Base-by-base conservation (phyloP, 2,888 invertebrate species). In the Shargacucullia verbasci region DNA sequence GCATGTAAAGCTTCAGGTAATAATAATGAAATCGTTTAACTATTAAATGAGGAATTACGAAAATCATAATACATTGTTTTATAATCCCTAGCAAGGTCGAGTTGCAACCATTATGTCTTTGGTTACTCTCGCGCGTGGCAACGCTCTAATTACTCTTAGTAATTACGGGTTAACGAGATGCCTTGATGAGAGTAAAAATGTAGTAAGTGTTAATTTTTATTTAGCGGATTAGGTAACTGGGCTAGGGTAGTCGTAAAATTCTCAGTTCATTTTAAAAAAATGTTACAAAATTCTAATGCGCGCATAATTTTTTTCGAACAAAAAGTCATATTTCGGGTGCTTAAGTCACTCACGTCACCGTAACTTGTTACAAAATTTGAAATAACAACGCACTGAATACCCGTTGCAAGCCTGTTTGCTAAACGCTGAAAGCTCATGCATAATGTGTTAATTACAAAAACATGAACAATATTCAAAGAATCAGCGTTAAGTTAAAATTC, bases 141-240 rank as follows among this genome's bases (percentile, higher is more conserved):
- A 84, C 85, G 87, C 86, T 87, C 87, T 85, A 86, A 71, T 87
- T 87, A 78, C 40, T 64, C 41, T 41, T 60, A 67, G 74, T 80
- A 82, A 83, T 83, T 83, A 73, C 75, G 64, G 70, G 63, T 61
- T 80, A 76, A 81, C 77, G 67, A 79, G 76, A 73, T 73, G 55
- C 70, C 41, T 59, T 70, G 70, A 78, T 70, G 80, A 72, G 64
- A 70, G 68, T 62, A 50, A 57, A 47, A 71, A 76, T 73, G 67
- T 69, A 71, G 64, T 54, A 52, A 73, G 69, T 79, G 73, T 64
- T 78, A 73, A 80, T 73, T 74, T 67, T 65, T 68, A 70, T 59
- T 67, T 65, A 62, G 73, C 44, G 25, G 12, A 59, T 71, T 64
- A 57, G 15, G 61, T 58, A 71, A 77, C 45, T 40, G 14, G 29